These are phyloP conservation scores for Romanogobio albipinnatus DNA, from an alignment of 2,113 vertebrate genomes.

Conservation along the genomic window DNA sequence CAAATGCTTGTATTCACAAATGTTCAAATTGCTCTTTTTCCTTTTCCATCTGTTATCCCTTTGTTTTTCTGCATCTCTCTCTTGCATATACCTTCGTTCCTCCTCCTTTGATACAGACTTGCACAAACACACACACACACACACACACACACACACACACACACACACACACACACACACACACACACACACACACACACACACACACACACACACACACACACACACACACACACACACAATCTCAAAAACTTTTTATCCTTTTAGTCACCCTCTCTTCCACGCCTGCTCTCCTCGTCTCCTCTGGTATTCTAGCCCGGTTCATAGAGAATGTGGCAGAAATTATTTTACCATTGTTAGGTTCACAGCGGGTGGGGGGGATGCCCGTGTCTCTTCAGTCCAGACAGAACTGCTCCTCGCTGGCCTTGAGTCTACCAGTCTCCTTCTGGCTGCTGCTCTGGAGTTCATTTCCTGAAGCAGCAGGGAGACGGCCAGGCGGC, in stretches of 20 bases:
- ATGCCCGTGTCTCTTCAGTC: not conserved
- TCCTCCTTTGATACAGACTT: too few relatives aligned
- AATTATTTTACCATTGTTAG: constrained; percentile 32
- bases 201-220: too few relatives aligned
- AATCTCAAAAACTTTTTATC: not conserved
- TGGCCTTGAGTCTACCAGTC: constrained; percentile 11
- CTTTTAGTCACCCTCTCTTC: not conserved
- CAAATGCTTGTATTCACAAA: too few relatives aligned
- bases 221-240: too few relatives aligned
- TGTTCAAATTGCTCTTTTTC: too few relatives aligned
- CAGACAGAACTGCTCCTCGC: constrained; percentile 7
- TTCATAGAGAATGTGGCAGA: constrained; percentile 38
- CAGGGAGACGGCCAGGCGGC: constrained; percentile 68
- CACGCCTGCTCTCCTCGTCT: not conserved
- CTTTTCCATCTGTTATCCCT: too few relatives aligned
- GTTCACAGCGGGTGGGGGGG: constrained; percentile 14
- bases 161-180: too few relatives aligned
- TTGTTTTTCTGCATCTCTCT: not conserved
- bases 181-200: too few relatives aligned
- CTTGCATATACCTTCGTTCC: not conserved
- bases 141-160: too few relatives aligned
- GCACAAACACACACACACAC: too few relatives aligned
- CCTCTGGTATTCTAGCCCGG: constrained; percentile 12
- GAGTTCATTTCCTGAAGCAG: constrained; percentile 81
- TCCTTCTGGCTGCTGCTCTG: constrained; percentile 60